Evolutionary conservation across 2,113 vertebrate species (phyloP).

Genomic region (Mus spicilegus): DNA sequence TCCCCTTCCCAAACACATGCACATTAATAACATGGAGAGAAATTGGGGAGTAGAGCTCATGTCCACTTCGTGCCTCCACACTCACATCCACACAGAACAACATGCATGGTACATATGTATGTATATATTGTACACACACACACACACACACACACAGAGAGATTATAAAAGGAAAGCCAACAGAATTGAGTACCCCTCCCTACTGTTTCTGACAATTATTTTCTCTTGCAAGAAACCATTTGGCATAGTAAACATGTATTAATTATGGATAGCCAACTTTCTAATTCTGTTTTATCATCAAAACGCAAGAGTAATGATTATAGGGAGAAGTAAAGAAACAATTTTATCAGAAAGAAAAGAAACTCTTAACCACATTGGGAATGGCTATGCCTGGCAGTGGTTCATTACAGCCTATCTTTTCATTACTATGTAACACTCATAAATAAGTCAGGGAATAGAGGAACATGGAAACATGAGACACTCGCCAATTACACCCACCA

Average conservation of each 20-base stretch:
- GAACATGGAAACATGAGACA: slow-evolving; percentile 61
- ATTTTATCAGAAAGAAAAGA: slow-evolving; percentile 65
- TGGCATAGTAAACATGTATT: slow-evolving; percentile 67
- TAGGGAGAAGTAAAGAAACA: slow-evolving; percentile 51
- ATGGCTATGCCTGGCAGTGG: slow-evolving; percentile 55
- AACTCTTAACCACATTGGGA: slow-evolving; percentile 68
- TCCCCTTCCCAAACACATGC: neutral
- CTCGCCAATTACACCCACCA: slow-evolving; percentile 66
- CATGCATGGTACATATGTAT: neutral
- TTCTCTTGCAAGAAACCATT: slow-evolving; percentile 45
- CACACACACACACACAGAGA: neutral
- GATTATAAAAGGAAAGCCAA: neutral
- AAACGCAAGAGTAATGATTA: slow-evolving; percentile 71
- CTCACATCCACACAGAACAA: neutral
- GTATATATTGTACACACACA: neutral
- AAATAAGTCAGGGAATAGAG: slow-evolving; percentile 75
- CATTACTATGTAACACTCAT: slow-evolving; percentile 54
- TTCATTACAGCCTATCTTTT: slow-evolving; percentile 73
- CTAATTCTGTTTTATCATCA: slow-evolving; percentile 75
- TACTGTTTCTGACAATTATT: slow-evolving; percentile 31
- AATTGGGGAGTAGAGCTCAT: neutral
- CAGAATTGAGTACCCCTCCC: neutral
- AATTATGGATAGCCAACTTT: slow-evolving; percentile 73
- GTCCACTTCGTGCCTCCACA: too few species aligned
- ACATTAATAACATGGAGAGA: too few species aligned